Evolutionary conservation across 2,888 invertebrate genomes (phyloP).

Genomic region (Harmothoe impar): DNA sequence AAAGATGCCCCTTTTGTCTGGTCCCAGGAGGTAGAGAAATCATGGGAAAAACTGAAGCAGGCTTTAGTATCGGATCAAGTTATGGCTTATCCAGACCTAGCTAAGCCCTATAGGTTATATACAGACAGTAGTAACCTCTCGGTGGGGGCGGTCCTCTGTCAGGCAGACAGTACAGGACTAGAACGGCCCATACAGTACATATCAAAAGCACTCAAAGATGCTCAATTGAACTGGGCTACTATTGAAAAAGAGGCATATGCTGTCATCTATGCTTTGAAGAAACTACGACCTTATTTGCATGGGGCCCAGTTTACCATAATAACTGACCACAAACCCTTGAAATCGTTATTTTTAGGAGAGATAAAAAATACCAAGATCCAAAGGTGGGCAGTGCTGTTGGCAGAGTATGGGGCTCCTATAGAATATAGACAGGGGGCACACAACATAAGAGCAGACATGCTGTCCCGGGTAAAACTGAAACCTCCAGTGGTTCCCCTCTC

Average conservation of each 20-base stretch:
- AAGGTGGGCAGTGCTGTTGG: not conserved
- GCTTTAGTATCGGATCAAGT: not conserved
- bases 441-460: too few relatives aligned
- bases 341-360: too few relatives aligned
- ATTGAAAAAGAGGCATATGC: too few relatives aligned
- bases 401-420: constrained; percentile 5
- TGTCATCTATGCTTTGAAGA: too few relatives aligned
- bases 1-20: constrained; percentile 9
- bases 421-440: not conserved
- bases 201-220: not conserved
- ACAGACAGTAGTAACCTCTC: constrained; percentile 25
- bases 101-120: not conserved
- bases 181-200: constrained; percentile 44
- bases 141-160: constrained; percentile 40
- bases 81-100: not conserved
- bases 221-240: constrained; percentile 12
- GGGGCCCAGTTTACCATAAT: too few relatives aligned
- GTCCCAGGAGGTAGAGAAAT: not conserved
- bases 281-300: too few relatives aligned
- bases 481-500: too few relatives aligned
- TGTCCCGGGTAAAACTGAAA: too few relatives aligned
- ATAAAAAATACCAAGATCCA: too few relatives aligned
- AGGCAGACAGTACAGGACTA: too few relatives aligned
- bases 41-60: constrained; percentile 27
- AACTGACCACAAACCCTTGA: too few relatives aligned